A percentile compares a stretch with the other conserved stretches of the same genome.
phyloP scores from a whole-genome alignment of 92 coral and sea anemone species.

The Zoanthus solanderi region DNA sequence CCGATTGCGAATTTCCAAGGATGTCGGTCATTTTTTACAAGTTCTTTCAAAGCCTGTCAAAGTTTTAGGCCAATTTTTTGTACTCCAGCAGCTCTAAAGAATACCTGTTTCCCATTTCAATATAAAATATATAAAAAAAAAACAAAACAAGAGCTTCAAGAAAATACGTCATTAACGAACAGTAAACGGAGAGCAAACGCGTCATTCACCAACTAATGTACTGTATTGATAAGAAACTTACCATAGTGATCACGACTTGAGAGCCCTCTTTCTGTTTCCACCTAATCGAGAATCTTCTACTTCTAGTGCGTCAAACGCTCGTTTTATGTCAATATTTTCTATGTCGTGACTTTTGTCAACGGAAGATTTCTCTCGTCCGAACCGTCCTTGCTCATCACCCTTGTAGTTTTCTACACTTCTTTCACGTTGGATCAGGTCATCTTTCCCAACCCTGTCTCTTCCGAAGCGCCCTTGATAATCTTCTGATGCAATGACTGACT shows the following conservation, averaged over 20 bases:
- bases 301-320: constrained; percentile 22
- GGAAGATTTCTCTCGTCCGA: constrained; percentile 30
- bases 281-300: not conserved
- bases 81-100: too few species aligned
- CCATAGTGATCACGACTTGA: constrained; percentile 1
- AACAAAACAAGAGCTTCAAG: not conserved
- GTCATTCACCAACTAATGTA: too few species aligned
- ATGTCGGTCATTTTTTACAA: too few species aligned
- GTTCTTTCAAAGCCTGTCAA: too few species aligned
- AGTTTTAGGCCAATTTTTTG: too few species aligned
- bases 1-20: too few species aligned
- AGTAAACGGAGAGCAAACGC: not conserved
- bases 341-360: not conserved
- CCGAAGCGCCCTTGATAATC: constrained; percentile 39
- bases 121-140: too few species aligned
- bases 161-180: not conserved
- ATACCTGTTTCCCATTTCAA: too few species aligned
- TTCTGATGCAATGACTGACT: not conserved
- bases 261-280: not conserved
- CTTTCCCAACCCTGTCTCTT: not conserved
- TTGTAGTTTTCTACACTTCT: not conserved
- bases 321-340: not conserved
- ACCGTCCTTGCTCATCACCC: constrained; percentile 13
- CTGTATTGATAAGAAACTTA: not conserved
- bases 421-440: not conserved